phyloP scores from a whole-genome alignment of 2,888 invertebrate genomes.

The Tipula vernalis region DNA sequence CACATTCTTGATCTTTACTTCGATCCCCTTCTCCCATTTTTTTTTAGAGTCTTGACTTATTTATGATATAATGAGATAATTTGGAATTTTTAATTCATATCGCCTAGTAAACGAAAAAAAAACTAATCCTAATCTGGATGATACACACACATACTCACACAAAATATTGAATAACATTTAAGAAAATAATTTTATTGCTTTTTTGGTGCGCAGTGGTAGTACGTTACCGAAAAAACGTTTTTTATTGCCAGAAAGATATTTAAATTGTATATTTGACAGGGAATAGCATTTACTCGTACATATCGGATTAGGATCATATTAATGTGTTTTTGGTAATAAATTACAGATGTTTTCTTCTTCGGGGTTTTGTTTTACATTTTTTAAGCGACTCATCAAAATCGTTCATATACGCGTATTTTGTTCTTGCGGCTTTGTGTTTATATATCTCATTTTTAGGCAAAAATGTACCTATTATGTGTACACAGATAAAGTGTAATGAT shows the following conservation, averaged over 20 bases:
- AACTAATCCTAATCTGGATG: background rate
- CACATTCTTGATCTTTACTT: background rate
- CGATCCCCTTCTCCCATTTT: background rate
- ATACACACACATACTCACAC: background rate
- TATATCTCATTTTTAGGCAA: background rate
- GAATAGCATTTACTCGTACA: background rate
- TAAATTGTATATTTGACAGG: background rate
- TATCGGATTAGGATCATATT: conserved; percentile 4
- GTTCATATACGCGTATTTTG: background rate
- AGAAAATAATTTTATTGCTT: background rate
- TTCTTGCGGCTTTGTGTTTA: background rate
- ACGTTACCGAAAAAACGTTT: background rate
- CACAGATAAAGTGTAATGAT: background rate
- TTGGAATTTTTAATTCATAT: background rate
- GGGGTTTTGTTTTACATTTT: background rate
- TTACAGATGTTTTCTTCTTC: conserved; percentile 4
- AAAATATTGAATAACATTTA: background rate
- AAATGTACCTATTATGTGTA: background rate
- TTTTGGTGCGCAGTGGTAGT: background rate
- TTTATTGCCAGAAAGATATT: background rate
- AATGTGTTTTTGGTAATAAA: conserved; percentile 4
- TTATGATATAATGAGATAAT: background rate
- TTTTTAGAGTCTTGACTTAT: background rate
- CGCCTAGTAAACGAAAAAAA: background rate
- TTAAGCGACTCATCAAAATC: background rate